Conservation (phyloP, 1,140 invertebrate species). For the Mercenaria mercenaria region DNA sequence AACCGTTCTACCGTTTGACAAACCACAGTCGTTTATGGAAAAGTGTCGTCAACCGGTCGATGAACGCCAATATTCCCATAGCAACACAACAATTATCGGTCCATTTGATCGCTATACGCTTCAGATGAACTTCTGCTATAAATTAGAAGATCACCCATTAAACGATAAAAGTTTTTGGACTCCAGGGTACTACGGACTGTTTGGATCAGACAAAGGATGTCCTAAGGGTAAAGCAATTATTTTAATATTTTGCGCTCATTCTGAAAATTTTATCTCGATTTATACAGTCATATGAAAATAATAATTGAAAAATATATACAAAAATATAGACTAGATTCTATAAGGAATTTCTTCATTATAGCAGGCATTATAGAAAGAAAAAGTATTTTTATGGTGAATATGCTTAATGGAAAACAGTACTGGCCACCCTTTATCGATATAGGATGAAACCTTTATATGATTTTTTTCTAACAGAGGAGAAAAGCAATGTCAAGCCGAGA, state of each 20-base stretch:
- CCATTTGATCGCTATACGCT: not conserved
- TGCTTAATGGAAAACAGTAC: not conserved
- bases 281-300: not conserved
- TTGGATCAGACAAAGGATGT: not conserved
- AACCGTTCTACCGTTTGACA: not conserved
- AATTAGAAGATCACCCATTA: not conserved
- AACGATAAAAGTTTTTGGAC: not conserved
- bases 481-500: too few relatives aligned
- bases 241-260: not conserved
- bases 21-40: not conserved
- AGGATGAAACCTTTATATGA: too few relatives aligned
- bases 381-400: not conserved
- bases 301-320: too few relatives aligned
- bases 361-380: not conserved
- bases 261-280: not conserved
- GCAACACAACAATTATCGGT: not conserved
- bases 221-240: not conserved
- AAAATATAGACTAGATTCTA: too few relatives aligned
- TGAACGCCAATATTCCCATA: not conserved
- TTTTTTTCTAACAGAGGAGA: too few relatives aligned
- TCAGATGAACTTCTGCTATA: not conserved
- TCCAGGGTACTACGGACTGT: not conserved
- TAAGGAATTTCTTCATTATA: too few relatives aligned
- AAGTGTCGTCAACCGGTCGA: not conserved
- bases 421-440: too few relatives aligned